A percentile compares a stretch with the other conserved stretches of the same genome.
phyloP scores from a whole-genome alignment of 2,888 invertebrate species.

The Balanococcus diminutus region DNA sequence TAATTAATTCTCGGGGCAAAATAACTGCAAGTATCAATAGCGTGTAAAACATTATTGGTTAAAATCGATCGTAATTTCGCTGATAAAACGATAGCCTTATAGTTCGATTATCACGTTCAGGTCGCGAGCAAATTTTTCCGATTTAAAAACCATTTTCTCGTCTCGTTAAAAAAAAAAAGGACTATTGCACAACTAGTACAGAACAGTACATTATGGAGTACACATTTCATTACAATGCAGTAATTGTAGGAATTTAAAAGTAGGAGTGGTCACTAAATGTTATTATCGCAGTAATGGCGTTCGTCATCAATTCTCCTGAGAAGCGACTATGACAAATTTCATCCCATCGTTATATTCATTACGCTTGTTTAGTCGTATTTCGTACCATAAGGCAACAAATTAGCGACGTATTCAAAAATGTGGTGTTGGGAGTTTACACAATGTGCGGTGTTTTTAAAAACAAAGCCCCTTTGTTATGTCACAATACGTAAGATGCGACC shows the following conservation, averaged over 20 bases:
- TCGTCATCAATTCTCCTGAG: not conserved
- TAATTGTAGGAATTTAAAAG: not conserved
- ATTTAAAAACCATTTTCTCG: not conserved
- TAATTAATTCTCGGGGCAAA: not conserved
- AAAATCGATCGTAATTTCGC: not conserved
- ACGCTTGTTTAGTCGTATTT: not conserved
- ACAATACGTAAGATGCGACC: not conserved
- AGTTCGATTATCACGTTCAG: not conserved
- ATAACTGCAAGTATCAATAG: constrained; percentile 2
- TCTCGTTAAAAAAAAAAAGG: not conserved
- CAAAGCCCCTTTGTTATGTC: constrained; percentile 11
- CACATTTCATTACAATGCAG: not conserved
- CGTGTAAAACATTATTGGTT: not conserved
- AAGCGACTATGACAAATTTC: constrained; percentile 3
- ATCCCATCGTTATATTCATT: not conserved
- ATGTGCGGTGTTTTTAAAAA: not conserved
- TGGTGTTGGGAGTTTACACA: not conserved
- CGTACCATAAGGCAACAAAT: not conserved
- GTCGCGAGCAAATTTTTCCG: not conserved
- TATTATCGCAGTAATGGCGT: constrained; percentile 1
- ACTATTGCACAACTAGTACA: not conserved
- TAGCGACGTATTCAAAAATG: constrained; percentile 18
- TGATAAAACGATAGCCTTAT: not conserved
- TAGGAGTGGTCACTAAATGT: not conserved
- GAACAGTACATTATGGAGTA: not conserved